Base-by-base conservation (phyloP, 1,140 invertebrate species). In the Procambarus virginalis region DNA sequence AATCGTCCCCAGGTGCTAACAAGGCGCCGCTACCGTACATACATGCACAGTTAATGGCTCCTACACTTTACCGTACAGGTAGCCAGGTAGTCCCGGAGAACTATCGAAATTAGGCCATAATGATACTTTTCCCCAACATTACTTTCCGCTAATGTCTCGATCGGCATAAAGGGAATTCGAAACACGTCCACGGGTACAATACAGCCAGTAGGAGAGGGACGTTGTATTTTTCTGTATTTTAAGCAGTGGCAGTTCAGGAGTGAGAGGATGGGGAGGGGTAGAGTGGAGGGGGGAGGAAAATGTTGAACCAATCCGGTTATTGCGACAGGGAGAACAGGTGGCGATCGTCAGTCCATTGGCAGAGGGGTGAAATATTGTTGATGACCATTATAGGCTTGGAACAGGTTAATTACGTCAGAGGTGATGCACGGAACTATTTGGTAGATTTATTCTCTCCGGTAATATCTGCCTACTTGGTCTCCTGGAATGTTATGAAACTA, bases 201-300 rank as follows among this genome's bases (percentile, higher is more conserved):
- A 2, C 17, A 17, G 10, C 20, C 4, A 20, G 78, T n/a, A 20
- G 49, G 49, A 10, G 68, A 73, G 68, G 51, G 51, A 12, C 51
- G 51, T 55, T 55, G 34, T 34, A 34, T 34, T 34, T 34, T 34
- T 34, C 4, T 9, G 51, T 55, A 8, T 55, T 55, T 5, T 10
- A 55, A 55, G 10, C 51, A 55, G 10, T 10, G 51, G 51, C 51
- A 55, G 51, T 55, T 55, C 5, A 8, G 51, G 51, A 55, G 75
- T 34, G 34, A 34, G 34, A 34, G 34, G 78, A 58, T 4, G 55
- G 78, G 55, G 78, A 80, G 78, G 55, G 78, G 55, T 10, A 22
- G 78, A 58, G 48, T n/a, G 14, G 55, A 22, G 22, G 78, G 55
- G 78, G 55, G 78, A 80, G 78, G 55, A 22, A 80, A n/a, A 80